Percentiles rank a stretch among this genome's conserved stretches.
Conservation (phyloP, 2,113 vertebrate species). For the Bubo blakistoni region DNA sequence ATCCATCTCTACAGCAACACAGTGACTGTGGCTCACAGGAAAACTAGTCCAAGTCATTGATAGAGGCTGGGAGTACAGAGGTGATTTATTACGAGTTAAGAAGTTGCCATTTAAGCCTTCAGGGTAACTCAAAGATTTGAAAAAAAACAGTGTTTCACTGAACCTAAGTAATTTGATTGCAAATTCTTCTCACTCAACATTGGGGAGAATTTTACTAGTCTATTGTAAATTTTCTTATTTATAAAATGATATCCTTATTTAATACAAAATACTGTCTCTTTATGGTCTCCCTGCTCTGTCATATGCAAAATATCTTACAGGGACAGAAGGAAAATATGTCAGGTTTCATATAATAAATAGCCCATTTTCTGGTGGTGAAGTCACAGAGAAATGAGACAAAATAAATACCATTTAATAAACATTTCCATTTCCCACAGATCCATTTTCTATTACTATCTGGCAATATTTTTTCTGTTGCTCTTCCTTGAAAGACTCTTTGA, state of each 20-base stretch:
- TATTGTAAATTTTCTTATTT: background rate
- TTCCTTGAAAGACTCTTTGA: conserved; percentile 85
- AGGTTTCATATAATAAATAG: background rate
- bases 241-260: background rate
- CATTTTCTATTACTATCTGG: conserved; percentile 79
- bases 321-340: background rate
- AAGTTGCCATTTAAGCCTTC: background rate
- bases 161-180: background rate
- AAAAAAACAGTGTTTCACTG: background rate
- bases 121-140: background rate
- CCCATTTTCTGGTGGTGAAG: background rate
- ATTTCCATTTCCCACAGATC: background rate
- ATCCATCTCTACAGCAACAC: background rate
- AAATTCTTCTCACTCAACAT: background rate
- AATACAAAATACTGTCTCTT: background rate
- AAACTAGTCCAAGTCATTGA: background rate
- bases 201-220: background rate
- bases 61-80: background rate
- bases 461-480: conserved; percentile 93
- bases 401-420: conserved; percentile 20
- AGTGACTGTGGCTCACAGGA: background rate
- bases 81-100: background rate
- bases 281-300: background rate
- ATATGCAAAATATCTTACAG: background rate
- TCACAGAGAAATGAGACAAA: background rate